These are phyloP conservation scores for Drosophila erecta DNA, from an alignment of 1,140 invertebrate genomes.

Conservation along the genomic window DNA sequence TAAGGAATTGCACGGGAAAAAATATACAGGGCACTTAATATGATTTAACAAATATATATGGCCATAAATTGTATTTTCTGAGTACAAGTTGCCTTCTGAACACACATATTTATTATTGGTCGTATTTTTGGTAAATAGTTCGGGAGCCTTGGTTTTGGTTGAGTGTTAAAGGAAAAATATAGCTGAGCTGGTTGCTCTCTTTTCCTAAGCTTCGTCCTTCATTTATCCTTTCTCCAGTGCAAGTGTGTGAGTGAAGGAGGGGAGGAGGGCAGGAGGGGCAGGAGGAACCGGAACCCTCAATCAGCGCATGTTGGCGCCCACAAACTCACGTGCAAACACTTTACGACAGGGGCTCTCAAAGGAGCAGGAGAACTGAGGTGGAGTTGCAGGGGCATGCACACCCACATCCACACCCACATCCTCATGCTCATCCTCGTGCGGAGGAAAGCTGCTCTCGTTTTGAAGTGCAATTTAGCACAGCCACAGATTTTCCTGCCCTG, in stretches of 20 bases:
- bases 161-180: slow-evolving; percentile 17
- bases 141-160: background rate
- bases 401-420: slow-evolving; percentile 13
- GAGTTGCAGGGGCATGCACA: slow-evolving; percentile 9
- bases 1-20: slow-evolving; percentile 8
- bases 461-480: slow-evolving; percentile 78
- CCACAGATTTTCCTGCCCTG: slow-evolving; percentile 62
- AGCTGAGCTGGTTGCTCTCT: slow-evolving; percentile 36
- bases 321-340: slow-evolving; percentile 81
- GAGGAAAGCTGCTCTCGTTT: slow-evolving; percentile 47
- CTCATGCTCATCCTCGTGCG: slow-evolving; percentile 5
- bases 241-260: slow-evolving; percentile 18
- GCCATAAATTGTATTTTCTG: no score
- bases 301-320: slow-evolving; percentile 78
- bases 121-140: background rate
- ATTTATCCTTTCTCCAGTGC: slow-evolving; percentile 70
- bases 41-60: no score
- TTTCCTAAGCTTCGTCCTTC: slow-evolving; percentile 73
- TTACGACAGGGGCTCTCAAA: slow-evolving; percentile 53
- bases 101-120: background rate
- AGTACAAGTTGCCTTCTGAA: no score
- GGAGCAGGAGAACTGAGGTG: slow-evolving; percentile 19
- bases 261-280: background rate
- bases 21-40: background rate
- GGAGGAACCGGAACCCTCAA: slow-evolving; percentile 65